A percentile compares a stretch with the other conserved stretches of the same genome.
These are phyloP conservation scores for Bergia sp. DNA, from an alignment of 92 coral and sea anemone genomes.

Conservation along the genomic window DNA sequence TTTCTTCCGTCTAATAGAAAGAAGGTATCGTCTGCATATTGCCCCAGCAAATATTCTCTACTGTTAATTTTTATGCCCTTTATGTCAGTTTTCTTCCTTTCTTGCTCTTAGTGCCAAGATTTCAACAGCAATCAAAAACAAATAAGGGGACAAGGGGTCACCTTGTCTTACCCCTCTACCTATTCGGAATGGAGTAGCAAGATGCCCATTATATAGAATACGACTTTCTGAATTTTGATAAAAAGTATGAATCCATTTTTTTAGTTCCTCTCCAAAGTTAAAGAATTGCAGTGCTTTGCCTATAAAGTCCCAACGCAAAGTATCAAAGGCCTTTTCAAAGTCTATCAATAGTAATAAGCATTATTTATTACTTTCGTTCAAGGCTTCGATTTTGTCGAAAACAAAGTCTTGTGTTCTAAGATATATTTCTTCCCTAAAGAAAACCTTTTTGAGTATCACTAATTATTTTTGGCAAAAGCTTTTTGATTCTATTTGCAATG, in stretches of 20 bases:
- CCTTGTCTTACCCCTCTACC: background rate
- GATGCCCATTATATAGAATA: background rate
- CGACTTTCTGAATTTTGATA: background rate
- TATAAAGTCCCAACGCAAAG: constrained; percentile 43
- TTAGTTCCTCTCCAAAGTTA: constrained; percentile 43
- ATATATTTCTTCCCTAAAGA: constrained; percentile 1
- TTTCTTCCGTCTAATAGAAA: no score
- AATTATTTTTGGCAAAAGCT: constrained; percentile 26
- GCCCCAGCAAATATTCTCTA: no score
- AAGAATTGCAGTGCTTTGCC: constrained; percentile 16
- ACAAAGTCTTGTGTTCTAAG: constrained; percentile 10
- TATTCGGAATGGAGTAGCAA: background rate
- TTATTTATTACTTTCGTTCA: constrained; percentile 10
- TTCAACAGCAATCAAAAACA: no score
- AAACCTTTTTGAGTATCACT: constrained; percentile 19
- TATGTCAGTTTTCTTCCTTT: no score
- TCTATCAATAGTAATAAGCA: constrained; percentile 28
- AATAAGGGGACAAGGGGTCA: no score
- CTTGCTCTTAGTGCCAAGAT: no score
- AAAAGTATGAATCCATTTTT: constrained; percentile 8
- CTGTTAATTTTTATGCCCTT: no score
- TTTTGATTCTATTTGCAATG: constrained; percentile 41
- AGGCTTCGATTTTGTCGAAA: constrained; percentile 10
- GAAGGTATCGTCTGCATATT: no score
- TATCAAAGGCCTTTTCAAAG: constrained; percentile 29